phyloP scores from a whole-genome alignment of 2,113 vertebrate genomes.

The Archocentrus centrarchus region DNA sequence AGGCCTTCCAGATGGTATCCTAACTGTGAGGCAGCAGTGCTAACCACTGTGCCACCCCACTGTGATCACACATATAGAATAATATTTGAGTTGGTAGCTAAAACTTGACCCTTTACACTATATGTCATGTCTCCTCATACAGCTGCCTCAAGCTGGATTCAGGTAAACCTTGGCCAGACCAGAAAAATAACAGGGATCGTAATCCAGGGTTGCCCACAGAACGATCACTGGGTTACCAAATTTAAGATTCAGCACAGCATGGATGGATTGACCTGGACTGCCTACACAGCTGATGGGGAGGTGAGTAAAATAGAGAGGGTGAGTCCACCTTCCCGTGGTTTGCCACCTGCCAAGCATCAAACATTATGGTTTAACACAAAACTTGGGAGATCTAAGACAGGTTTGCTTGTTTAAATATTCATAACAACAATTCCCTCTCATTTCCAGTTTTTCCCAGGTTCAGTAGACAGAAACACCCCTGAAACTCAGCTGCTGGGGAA shows the following conservation, averaged over 20 bases:
- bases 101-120: background rate
- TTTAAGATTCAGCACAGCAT: slow-evolving; percentile 81
- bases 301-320: slow-evolving; percentile 47
- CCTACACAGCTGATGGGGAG: slow-evolving; percentile 73
- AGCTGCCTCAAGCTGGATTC: slow-evolving; percentile 81
- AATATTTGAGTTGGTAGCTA: background rate
- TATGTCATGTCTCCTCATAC: background rate
- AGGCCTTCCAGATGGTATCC: no score
- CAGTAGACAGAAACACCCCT: slow-evolving; percentile 65
- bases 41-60: no score
- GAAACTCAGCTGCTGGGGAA: slow-evolving; percentile 80
- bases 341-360: background rate
- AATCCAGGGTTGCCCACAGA: slow-evolving; percentile 79
- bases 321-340: background rate
- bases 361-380: background rate
- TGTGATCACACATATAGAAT: background rate
- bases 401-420: background rate
- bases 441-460: slow-evolving; percentile 74
- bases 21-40: no score
- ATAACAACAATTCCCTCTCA: background rate
- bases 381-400: background rate
- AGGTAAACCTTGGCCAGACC: slow-evolving; percentile 70
- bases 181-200: slow-evolving; percentile 82
- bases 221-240: slow-evolving; percentile 79
- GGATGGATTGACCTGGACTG: slow-evolving; percentile 73